Percentiles rank a stretch among this genome's conserved stretches.
These are phyloP conservation scores for Amiota communis DNA, from an alignment of 2,888 invertebrate species.

Conservation along the genomic window DNA sequence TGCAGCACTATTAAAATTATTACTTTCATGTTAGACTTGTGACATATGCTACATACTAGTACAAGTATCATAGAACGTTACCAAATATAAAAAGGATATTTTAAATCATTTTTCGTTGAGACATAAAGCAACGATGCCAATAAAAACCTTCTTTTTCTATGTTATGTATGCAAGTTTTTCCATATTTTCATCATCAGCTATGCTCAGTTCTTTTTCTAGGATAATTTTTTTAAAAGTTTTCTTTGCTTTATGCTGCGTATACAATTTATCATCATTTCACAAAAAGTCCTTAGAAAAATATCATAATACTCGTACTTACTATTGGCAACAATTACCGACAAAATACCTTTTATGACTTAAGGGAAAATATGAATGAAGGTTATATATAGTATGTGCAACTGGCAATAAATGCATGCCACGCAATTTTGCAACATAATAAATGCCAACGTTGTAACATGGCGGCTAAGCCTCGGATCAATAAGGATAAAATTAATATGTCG, in stretches of 20 bases:
- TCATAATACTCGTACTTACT: not conserved
- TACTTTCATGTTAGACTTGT: constrained; percentile 63
- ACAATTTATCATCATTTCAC: constrained; percentile 10
- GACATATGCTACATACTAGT: constrained; percentile 64
- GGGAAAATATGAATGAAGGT: not conserved
- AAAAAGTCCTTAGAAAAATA: constrained; percentile 10
- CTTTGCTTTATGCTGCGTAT: not conserved
- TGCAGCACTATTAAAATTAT: constrained; percentile 42
- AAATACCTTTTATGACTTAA: not conserved
- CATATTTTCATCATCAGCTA: not conserved
- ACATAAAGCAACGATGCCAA: not conserved
- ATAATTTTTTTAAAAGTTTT: not conserved
- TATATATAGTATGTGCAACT: not conserved
- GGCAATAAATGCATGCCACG: constrained; percentile 10
- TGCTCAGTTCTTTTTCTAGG: not conserved
- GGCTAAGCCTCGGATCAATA: constrained; percentile 53
- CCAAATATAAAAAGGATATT: not conserved
- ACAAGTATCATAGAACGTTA: constrained; percentile 10
- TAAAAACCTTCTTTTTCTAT: not conserved
- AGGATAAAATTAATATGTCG: constrained; percentile 58
- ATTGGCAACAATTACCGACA: not conserved
- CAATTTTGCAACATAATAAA: constrained; percentile 9
- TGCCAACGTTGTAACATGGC: not conserved
- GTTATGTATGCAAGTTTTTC: too few species aligned
- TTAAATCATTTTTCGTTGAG: constrained; percentile 7